These are phyloP conservation scores for Rhinopomastus cyanomelas DNA, from an alignment of 2,113 vertebrate genomes.

Conservation along the genomic window DNA sequence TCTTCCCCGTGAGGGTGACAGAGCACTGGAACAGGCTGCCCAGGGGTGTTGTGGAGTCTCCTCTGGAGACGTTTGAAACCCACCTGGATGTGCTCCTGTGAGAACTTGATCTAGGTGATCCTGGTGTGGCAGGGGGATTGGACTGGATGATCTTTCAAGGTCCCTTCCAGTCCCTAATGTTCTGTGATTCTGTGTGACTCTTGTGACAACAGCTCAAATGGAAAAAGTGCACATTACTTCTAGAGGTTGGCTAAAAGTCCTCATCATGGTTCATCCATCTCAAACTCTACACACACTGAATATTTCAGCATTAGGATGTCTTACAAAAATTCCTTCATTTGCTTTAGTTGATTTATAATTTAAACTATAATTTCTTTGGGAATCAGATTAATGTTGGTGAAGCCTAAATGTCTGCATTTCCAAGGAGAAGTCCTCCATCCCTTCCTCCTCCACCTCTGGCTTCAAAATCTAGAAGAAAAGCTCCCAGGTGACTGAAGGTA, in stretches of 20 bases:
- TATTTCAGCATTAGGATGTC: neutral
- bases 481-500: neutral
- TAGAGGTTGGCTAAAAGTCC: neutral
- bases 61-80: no score
- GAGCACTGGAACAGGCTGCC: no score
- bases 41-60: no score
- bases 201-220: neutral
- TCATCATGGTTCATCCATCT: neutral
- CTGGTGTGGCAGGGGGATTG: no score
- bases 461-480: neutral
- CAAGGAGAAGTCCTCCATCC: neutral
- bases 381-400: neutral
- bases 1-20: no score
- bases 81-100: no score
- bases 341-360: neutral
- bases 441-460: neutral
- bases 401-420: neutral
- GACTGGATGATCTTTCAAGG: no score
- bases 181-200: no score
- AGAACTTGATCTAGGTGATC: no score
- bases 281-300: neutral
- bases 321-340: neutral
- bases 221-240: neutral
- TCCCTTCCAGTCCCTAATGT: no score
- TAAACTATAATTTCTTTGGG: neutral